A percentile compares a stretch with the other conserved stretches of the same genome.
Evolutionary conservation across 2,888 invertebrate species (phyloP).

Genomic region (Dioctria rufipes): DNA sequence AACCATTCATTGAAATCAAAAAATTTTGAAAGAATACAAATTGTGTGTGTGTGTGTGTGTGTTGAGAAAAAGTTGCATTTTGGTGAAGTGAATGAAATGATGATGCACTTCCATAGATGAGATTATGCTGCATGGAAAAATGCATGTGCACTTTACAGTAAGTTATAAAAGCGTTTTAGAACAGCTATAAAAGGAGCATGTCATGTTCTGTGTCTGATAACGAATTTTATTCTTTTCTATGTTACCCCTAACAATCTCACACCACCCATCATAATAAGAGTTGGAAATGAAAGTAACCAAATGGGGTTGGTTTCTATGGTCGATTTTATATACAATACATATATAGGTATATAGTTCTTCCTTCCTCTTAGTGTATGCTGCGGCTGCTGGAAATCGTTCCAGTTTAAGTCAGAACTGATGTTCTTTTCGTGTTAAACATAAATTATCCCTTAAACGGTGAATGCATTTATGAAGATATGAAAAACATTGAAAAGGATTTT

Average conservation of each 20-base stretch:
- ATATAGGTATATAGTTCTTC: neutral
- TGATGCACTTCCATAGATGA: neutral
- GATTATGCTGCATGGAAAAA: neutral
- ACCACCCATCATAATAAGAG: no score
- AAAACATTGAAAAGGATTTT: neutral
- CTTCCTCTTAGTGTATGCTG: neutral
- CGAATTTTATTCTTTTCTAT: neutral
- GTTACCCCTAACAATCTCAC: no score
- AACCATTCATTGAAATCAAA: no score
- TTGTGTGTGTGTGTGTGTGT: neutral
- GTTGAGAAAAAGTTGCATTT: no score
- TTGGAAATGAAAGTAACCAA: no score
- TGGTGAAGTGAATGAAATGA: no score
- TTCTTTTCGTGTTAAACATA: neutral
- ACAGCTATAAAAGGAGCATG: constrained; percentile 1
- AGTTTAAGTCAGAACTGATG: neutral
- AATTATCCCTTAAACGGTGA: neutral
- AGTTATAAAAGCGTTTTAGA: constrained; percentile 2
- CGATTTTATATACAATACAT: no score
- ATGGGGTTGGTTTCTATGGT: no score
- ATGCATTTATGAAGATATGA: constrained; percentile 1
- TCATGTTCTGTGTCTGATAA: constrained; percentile 1
- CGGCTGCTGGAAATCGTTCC: neutral
- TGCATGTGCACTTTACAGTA: neutral
- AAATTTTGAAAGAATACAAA: neutral